phyloP scores from a whole-genome alignment of 2,888 invertebrate species.

The Rhagonycha fulva region DNA sequence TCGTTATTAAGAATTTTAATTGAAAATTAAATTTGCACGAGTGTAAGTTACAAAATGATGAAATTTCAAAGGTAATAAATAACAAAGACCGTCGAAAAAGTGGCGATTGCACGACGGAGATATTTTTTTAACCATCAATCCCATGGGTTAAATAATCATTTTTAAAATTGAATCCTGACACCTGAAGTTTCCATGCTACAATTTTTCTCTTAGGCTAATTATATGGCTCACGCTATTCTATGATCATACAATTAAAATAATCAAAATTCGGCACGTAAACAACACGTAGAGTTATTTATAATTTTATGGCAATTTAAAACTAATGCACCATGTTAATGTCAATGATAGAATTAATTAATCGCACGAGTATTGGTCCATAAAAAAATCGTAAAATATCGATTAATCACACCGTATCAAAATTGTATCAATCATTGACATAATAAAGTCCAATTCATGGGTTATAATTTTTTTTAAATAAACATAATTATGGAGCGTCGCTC shows the following conservation, averaged over 20 bases:
- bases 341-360: background rate
- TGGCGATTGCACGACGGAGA: no score
- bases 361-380: background rate
- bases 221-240: background rate
- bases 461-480: background rate
- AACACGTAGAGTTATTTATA: background rate
- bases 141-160: no score
- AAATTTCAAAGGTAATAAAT: background rate
- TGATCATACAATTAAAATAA: background rate
- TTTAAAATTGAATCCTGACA: background rate
- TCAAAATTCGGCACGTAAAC: background rate
- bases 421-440: background rate
- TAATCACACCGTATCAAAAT: background rate
- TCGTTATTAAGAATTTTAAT: background rate
- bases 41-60: background rate
- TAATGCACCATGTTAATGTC: background rate
- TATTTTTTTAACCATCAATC: no score
- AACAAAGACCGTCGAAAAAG: background rate
- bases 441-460: background rate
- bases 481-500: background rate
- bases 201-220: background rate
- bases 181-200: background rate
- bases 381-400: background rate
- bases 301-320: background rate
- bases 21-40: background rate